phyloP scores from a whole-genome alignment of 2,797 vertebrate species.

The Eremophila alpestris region DNA sequence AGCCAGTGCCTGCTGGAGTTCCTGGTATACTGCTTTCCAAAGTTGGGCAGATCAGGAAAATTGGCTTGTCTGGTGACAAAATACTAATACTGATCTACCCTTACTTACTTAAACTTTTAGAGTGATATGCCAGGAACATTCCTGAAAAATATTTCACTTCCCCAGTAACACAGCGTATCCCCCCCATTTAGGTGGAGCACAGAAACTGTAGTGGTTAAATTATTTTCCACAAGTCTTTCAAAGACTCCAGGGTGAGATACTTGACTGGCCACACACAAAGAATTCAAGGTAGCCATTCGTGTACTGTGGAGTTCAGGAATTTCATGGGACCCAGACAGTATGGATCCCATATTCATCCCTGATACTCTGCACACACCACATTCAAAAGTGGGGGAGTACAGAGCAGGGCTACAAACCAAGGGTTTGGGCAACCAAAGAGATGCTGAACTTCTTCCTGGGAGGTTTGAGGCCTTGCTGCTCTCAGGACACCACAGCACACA shows the following conservation, averaged over 20 bases:
- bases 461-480: background rate
- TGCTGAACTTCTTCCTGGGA: background rate
- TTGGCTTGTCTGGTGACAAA: background rate
- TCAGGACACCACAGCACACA: background rate
- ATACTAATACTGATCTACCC: background rate
- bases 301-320: background rate
- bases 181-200: background rate
- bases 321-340: fast-evolving
- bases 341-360: background rate
- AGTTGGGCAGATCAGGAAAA: background rate
- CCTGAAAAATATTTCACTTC: background rate
- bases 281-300: fast-evolving
- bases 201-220: background rate
- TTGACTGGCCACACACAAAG: background rate
- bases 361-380: background rate
- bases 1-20: background rate
- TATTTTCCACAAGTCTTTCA: background rate
- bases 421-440: background rate
- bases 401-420: background rate
- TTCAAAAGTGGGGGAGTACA: background rate
- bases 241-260: background rate
- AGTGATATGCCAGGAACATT: background rate
- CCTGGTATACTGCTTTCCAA: background rate
- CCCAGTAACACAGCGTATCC: fast-evolving
- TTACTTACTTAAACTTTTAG: background rate